Percentiles rank a stretch among this genome's conserved stretches.
These are phyloP conservation scores for Thunnus albacares DNA, from an alignment of 2,797 vertebrate species.

Conservation along the genomic window DNA sequence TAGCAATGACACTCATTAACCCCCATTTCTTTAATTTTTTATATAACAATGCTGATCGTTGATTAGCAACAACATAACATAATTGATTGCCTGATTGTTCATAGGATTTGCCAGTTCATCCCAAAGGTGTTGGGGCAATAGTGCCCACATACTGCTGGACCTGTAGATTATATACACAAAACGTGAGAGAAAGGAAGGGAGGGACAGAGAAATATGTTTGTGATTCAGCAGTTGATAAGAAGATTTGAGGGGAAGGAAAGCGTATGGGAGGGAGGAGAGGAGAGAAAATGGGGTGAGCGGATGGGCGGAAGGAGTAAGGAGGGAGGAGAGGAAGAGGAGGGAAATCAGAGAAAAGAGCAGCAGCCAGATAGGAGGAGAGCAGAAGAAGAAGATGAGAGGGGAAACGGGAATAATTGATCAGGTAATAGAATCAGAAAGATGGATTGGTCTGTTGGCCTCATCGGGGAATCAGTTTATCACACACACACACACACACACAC, in stretches of 20 bases:
- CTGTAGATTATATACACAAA: too few relatives aligned
- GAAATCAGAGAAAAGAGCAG: neutral
- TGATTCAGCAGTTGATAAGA: conserved; percentile 1
- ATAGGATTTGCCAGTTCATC: too few relatives aligned
- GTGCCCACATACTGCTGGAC: too few relatives aligned
- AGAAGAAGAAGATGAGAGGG: conserved; percentile 14
- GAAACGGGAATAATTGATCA: conserved; percentile 47
- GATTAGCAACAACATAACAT: too few relatives aligned
- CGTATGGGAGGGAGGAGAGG: neutral
- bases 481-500: conserved; percentile 19
- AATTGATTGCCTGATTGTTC: too few relatives aligned
- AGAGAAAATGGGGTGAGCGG: too few relatives aligned
- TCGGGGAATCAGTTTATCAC: conserved; percentile 18
- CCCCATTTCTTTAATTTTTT: too few relatives aligned
- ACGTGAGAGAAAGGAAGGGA: neutral
- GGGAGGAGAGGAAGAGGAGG: conserved; percentile 7
- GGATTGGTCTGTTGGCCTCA: conserved; percentile 28
- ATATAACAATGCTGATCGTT: too few relatives aligned
- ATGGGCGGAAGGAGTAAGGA: neutral
- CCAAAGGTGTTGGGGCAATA: too few relatives aligned
- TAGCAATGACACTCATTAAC: too few relatives aligned
- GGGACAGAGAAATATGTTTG: neutral
- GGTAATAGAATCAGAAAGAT: conserved; percentile 48
- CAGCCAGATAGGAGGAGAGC: neutral
- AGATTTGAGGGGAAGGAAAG: neutral